These are phyloP conservation scores for Lochmaea crataegi DNA, from an alignment of 2,888 invertebrate genomes.

Conservation along the genomic window DNA sequence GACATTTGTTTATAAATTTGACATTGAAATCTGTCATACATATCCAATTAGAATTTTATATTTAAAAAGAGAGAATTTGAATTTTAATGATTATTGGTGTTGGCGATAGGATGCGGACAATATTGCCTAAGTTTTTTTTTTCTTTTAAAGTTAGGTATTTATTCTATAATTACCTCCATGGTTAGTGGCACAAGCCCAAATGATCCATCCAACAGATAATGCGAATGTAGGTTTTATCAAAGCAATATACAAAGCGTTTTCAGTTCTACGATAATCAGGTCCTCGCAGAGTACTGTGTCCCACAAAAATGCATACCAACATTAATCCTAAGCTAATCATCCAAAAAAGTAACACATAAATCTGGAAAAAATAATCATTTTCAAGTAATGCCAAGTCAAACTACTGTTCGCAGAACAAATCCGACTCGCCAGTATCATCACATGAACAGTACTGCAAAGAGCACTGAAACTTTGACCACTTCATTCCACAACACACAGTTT, in stretches of 20 bases:
- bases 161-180: conserved; percentile 64
- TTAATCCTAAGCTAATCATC: conserved; percentile 43
- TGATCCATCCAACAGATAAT: conserved; percentile 65
- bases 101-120: neutral
- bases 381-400: no score
- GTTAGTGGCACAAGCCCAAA: conserved; percentile 66
- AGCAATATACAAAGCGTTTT: conserved; percentile 57
- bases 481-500: neutral
- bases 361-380: conserved; percentile 32
- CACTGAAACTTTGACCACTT: no score
- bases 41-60: no score
- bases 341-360: conserved; percentile 42
- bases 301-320: conserved; percentile 50
- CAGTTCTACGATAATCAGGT: conserved; percentile 48
- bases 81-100: no score
- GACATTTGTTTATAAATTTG: no score
- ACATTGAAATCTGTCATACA: no score
- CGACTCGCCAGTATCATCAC: no score
- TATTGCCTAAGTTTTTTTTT: no score
- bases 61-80: no score
- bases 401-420: no score
- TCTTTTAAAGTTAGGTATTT: no score
- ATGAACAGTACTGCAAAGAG: no score
- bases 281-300: conserved; percentile 51
- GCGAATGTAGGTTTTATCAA: conserved; percentile 66